A percentile compares a stretch with the other conserved stretches of the same genome.
Conservation (phyloP, 2,797 vertebrate genomes). For the Decapterus maruadsi region DNA sequence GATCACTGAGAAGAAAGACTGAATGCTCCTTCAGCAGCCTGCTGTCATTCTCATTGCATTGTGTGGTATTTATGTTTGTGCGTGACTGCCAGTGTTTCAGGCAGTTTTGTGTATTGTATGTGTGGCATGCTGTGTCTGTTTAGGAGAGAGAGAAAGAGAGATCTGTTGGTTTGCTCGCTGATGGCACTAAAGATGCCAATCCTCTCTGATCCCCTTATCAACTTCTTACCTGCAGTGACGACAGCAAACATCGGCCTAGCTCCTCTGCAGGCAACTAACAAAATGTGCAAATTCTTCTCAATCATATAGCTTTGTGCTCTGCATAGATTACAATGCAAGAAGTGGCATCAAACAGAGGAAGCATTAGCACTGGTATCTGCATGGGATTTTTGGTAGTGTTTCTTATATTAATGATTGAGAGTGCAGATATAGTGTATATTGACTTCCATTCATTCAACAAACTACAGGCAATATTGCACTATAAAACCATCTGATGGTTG, state of each 20-base stretch:
- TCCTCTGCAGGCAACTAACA: slow-evolving; percentile 10
- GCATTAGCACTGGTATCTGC: neutral
- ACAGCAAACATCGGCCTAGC: slow-evolving; percentile 68
- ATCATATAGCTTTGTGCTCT: neutral
- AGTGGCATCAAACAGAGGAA: neutral
- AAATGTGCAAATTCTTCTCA: slow-evolving; percentile 12
- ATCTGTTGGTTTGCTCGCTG: slow-evolving; percentile 49
- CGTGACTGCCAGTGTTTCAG: neutral
- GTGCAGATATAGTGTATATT: neutral
- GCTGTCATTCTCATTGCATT: neutral
- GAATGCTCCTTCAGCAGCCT: neutral
- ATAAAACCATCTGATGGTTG: neutral
- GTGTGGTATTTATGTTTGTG: neutral
- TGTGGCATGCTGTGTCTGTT: neutral
- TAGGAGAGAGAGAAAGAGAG: neutral
- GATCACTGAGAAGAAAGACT: slow-evolving; percentile 26
- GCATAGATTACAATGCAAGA: neutral
- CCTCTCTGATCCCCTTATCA: slow-evolving; percentile 81
- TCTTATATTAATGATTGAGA: too few species aligned
- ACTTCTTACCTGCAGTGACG: slow-evolving; percentile 82
- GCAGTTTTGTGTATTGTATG: neutral
- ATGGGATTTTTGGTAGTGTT: neutral
- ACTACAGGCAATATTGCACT: neutral
- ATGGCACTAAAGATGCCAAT: slow-evolving; percentile 74
- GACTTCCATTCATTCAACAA: neutral